Evolutionary conservation across 2,888 invertebrate genomes (phyloP).

Genomic region (Dasypolia templi): DNA sequence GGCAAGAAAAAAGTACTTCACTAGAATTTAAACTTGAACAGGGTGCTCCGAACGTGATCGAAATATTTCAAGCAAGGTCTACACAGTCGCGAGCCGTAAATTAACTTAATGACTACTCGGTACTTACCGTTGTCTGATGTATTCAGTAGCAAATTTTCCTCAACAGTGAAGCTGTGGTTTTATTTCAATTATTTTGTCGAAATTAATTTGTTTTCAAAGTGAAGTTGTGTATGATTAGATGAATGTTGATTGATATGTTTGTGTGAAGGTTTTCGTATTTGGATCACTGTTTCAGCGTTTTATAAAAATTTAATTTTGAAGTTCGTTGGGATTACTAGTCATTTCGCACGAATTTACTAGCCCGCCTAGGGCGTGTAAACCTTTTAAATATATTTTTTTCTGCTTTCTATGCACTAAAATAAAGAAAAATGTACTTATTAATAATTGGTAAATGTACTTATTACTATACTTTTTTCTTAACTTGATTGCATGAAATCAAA

Average conservation of each 20-base stretch:
- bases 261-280: too few relatives aligned
- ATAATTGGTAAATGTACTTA: too few relatives aligned
- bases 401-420: too few relatives aligned
- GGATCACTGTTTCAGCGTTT: background rate
- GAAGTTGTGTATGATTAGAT: too few relatives aligned
- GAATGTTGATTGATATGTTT: too few relatives aligned
- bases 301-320: background rate
- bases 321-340: too few relatives aligned
- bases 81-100: conserved; percentile 54
- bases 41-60: conserved; percentile 53
- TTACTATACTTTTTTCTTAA: too few relatives aligned
- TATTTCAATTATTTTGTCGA: conserved; percentile 44
- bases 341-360: too few relatives aligned
- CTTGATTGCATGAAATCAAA: too few relatives aligned
- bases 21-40: conserved; percentile 56
- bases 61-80: conserved; percentile 52
- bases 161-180: conserved; percentile 20
- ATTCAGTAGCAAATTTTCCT: conserved; percentile 53
- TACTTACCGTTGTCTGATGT: conserved; percentile 63
- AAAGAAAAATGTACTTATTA: too few relatives aligned
- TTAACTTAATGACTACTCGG: conserved; percentile 61
- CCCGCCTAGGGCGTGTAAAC: too few relatives aligned
- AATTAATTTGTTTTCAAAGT: conserved; percentile 38
- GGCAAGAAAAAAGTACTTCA: conserved; percentile 33
- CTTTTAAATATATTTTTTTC: too few relatives aligned